phyloP scores from a whole-genome alignment of 92 coral and sea anemone species.

The Palythoa heliodiscus region DNA sequence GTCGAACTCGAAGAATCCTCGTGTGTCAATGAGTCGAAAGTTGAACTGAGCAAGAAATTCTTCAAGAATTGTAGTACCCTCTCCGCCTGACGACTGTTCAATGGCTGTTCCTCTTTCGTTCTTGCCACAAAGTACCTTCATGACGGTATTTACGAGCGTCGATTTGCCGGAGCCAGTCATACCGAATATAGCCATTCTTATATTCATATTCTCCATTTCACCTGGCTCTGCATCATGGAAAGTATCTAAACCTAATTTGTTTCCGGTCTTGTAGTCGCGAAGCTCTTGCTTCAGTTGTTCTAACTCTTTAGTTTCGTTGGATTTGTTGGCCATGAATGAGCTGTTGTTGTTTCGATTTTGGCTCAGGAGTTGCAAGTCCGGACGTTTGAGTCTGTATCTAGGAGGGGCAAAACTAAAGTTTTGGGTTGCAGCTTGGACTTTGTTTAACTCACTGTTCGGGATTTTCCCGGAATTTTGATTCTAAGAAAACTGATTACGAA shows the following conservation, averaged over 20 bases:
- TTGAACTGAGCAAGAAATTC: conserved; percentile 55
- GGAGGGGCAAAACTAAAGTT: neutral
- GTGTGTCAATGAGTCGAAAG: conserved; percentile 69
- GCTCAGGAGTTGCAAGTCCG: neutral
- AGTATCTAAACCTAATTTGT: conserved; percentile 42
- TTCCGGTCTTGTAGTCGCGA: conserved; percentile 65
- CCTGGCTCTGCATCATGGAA: conserved; percentile 71
- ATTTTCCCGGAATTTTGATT: neutral
- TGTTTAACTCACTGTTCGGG: neutral
- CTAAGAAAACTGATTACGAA: neutral
- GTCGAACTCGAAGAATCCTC: conserved; percentile 71
- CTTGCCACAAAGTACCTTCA: conserved; percentile 57
- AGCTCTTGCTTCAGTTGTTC: conserved; percentile 60
- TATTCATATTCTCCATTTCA: conserved; percentile 64
- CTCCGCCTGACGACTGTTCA: conserved; percentile 78
- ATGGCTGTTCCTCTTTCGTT: conserved; percentile 63
- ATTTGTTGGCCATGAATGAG: neutral
- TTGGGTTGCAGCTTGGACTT: neutral
- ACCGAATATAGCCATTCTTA: conserved; percentile 74
- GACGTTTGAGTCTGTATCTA: neutral
- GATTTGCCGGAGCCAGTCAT: conserved; percentile 84
- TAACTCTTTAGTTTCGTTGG: neutral
- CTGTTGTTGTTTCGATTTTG: neutral
- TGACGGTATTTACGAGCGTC: conserved; percentile 67
- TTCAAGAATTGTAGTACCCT: conserved; percentile 69